phyloP scores from a whole-genome alignment of 2,888 invertebrate genomes.

The Drosophila phalerata region DNA sequence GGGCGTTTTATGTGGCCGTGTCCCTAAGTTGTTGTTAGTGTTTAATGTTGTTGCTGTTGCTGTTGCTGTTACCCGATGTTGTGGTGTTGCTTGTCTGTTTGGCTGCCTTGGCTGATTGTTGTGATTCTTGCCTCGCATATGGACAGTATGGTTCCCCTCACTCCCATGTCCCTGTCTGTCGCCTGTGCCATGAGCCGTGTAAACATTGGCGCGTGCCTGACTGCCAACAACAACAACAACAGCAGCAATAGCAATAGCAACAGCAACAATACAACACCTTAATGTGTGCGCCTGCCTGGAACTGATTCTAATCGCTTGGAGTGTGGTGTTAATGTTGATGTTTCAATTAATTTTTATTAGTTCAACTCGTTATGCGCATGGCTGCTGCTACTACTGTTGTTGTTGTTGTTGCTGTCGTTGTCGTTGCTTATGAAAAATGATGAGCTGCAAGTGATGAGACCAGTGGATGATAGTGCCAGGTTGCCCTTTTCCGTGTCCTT shows the following conservation, averaged over 20 bases:
- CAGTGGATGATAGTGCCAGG: slow-evolving; percentile 16
- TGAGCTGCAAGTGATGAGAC: slow-evolving; percentile 40
- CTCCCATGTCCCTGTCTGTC: slow-evolving; percentile 31
- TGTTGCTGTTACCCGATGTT: slow-evolving; percentile 45
- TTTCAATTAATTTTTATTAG: slow-evolving; percentile 81
- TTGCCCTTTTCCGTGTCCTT: slow-evolving; percentile 19
- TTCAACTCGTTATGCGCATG: slow-evolving; percentile 61
- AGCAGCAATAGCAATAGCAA: slow-evolving; percentile 43
- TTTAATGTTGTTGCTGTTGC: slow-evolving; percentile 26
- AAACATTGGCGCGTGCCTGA: slow-evolving; percentile 79
- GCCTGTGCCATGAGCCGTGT: slow-evolving; percentile 76
- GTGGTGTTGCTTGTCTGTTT: slow-evolving; percentile 62
- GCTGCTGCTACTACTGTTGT: slow-evolving; percentile 10
- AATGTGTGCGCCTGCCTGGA: slow-evolving; percentile 77
- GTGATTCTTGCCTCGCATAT: slow-evolving; percentile 78
- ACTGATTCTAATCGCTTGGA: slow-evolving; percentile 76
- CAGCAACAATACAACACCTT: slow-evolving; percentile 69
- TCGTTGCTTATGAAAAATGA: slow-evolving; percentile 63
- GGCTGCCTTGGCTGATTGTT: slow-evolving; percentile 69
- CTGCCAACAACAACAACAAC: slow-evolving; percentile 56
- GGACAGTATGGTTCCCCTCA: slow-evolving; percentile 30
- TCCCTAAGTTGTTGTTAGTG: slow-evolving; percentile 53
- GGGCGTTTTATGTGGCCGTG: slow-evolving; percentile 71
- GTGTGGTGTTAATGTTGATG: slow-evolving; percentile 77
- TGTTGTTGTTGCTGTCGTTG: slow-evolving; percentile 11